These are phyloP conservation scores for Polietes domitor DNA, from an alignment of 2,888 invertebrate species.

Conservation along the genomic window DNA sequence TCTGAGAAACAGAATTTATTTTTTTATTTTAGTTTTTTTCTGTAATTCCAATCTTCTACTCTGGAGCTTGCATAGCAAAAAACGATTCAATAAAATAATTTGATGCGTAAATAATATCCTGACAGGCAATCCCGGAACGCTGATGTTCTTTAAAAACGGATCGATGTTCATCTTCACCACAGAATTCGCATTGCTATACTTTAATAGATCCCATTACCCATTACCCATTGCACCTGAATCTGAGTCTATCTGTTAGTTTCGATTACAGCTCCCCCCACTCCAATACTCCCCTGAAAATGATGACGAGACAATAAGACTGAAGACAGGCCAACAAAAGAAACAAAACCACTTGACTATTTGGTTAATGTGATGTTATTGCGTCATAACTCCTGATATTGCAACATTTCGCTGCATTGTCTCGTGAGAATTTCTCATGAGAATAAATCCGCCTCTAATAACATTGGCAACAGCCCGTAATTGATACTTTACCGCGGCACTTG, in stretches of 20 bases:
- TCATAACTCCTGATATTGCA: conserved; percentile 61
- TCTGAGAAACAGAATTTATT: too few relatives aligned
- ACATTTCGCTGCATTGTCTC: conserved; percentile 46
- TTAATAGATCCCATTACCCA: too few relatives aligned
- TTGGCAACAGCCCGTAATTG: conserved; percentile 61
- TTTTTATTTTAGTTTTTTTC: too few relatives aligned
- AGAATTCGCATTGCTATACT: too few relatives aligned
- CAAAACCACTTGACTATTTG: conserved; percentile 46
- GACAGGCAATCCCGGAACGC: too few relatives aligned
- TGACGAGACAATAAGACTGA: not conserved
- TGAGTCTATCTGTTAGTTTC: not conserved
- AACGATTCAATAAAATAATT: too few relatives aligned
- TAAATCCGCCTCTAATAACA: not conserved
- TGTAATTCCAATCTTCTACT: too few relatives aligned
- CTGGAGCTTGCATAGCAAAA: too few relatives aligned
- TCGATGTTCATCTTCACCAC: too few relatives aligned
- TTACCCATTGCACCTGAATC: not conserved
- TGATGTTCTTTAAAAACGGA: too few relatives aligned
- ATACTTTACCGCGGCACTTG: conserved; percentile 53
- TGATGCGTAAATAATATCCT: too few relatives aligned
- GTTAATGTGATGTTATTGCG: conserved; percentile 52
- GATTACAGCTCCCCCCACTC: not conserved
- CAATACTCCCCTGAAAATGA: too few relatives aligned
- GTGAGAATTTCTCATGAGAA: conserved; percentile 39
- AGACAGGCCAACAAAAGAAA: not conserved